Evolutionary conservation across 2,113 vertebrate genomes (phyloP).

Genomic region (Notarius quadriscutis): DNA sequence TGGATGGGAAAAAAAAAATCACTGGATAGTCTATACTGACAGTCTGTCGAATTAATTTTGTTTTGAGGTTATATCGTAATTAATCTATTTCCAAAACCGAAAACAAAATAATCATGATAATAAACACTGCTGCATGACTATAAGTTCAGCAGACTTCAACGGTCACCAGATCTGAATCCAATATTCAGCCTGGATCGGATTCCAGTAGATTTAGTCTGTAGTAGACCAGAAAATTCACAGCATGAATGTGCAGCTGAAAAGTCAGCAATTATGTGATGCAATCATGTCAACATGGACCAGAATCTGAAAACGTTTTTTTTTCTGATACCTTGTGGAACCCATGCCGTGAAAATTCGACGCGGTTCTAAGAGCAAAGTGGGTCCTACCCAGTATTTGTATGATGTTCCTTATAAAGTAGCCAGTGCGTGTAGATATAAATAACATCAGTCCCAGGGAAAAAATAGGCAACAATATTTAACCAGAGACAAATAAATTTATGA

Average conservation of each 20-base stretch:
- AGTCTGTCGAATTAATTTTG: not conserved
- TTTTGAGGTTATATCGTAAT: not conserved
- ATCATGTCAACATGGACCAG: not conserved
- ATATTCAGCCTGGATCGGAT: not conserved
- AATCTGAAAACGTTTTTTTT: not conserved
- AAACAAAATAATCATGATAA: not conserved
- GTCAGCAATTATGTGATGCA: not conserved
- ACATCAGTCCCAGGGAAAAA: not conserved
- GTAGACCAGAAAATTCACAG: too few species aligned
- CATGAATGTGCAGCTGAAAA: not conserved
- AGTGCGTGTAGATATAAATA: not conserved
- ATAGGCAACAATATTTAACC: not conserved
- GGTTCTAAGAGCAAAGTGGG: not conserved
- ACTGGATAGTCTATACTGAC: not conserved
- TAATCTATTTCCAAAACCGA: not conserved
- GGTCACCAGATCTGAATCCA: not conserved
- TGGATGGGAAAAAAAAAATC: not conserved
- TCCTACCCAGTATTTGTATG: too few species aligned
- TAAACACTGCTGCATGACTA: not conserved
- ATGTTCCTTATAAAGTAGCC: not conserved
- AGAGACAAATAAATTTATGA: not conserved
- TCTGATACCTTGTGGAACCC: not conserved
- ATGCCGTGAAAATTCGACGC: not conserved
- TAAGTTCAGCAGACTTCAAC: not conserved
- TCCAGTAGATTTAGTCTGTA: not conserved